Evolutionary conservation across 2,797 vertebrate species (phyloP), one percentile per base, ranked within the genome.

Genomic region (Darevskia nairensis): DNA sequence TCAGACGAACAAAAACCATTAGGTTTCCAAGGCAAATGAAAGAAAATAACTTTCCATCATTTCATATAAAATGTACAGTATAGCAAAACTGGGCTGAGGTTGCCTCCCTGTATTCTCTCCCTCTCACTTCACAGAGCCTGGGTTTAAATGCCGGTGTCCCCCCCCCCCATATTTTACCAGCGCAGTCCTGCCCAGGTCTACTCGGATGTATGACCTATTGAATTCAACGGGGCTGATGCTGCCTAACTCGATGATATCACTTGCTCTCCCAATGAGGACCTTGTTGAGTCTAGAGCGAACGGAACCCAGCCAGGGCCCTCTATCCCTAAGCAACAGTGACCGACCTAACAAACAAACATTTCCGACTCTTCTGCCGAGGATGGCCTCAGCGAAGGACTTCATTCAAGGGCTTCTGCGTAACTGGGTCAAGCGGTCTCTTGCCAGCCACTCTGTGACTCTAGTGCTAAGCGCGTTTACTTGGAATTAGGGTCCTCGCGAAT

Each of bases 1-100:
- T 69, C 44, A 64, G 44, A 85, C 55, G 80, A 39, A 7, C 74
- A 90, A 82, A 50, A 6, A 80, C 89, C 66, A 46, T 66, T 81
- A 46, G 11, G 71, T 41, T 83, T 55, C 81, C 35, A 87, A 1
- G 44, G 75, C 74, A 27, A 46, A 88, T 50, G 86, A 85, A 92
- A 29, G 29, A 72, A 74, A 8, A n/a, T 10, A 39, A 72, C 59
- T 82, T 8, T 2, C 32, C 66, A 21, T 7, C 7, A 39, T 19
- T 50, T 25, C 15, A 39, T 10, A 25, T 50, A 9, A 41, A 66
- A 72, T 11, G 8, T 17, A 35, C 35, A 35, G 35, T 35, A 35
- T 4, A 66, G n/a, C 23, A 95, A 89, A 66, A 29, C 85, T 61
- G 59, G 59, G 59, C 19, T 61, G 59, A 6, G 59, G 19, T 17